A percentile compares a stretch with the other conserved stretches of the same genome.
Conservation (phyloP, 2,113 vertebrate species). For the Chlamydotis undulata region DNA sequence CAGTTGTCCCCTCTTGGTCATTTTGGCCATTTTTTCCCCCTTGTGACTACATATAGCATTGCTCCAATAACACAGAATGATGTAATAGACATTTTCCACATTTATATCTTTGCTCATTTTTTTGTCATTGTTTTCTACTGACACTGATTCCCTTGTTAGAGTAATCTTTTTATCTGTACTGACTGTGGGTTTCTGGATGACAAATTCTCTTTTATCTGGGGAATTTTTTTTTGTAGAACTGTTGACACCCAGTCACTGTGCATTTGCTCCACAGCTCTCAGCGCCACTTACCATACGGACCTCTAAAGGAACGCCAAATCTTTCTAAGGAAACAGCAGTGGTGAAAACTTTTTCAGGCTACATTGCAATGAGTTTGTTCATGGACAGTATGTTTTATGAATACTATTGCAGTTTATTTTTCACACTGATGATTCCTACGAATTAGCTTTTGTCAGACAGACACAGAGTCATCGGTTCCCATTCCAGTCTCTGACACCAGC, state of each 20-base stretch:
- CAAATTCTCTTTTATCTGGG: background rate
- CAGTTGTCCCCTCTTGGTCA: background rate
- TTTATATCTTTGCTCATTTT: background rate
- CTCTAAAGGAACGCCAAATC: background rate
- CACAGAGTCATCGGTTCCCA: background rate
- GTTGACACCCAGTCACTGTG: background rate
- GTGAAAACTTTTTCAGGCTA: background rate
- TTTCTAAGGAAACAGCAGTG: background rate
- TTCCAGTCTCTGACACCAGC: background rate
- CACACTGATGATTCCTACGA: background rate
- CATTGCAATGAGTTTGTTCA: background rate
- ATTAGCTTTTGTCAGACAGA: constrained; percentile 3
- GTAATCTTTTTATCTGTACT: background rate
- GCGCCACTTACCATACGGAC: background rate
- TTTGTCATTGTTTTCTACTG: background rate
- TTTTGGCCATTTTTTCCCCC: background rate
- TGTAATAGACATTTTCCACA: background rate
- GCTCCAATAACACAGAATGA: background rate
- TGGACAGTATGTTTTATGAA: constrained; percentile 3
- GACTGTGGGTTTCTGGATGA: background rate
- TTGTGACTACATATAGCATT: background rate
- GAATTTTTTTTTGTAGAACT: background rate
- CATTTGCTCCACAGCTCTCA: background rate
- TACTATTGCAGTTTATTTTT: constrained; percentile 5
- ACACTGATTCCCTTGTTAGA: background rate